Percentiles rank a stretch among this genome's conserved stretches.
Evolutionary conservation across 2,888 invertebrate genomes (phyloP).

Genomic region (Hipparchia semele): DNA sequence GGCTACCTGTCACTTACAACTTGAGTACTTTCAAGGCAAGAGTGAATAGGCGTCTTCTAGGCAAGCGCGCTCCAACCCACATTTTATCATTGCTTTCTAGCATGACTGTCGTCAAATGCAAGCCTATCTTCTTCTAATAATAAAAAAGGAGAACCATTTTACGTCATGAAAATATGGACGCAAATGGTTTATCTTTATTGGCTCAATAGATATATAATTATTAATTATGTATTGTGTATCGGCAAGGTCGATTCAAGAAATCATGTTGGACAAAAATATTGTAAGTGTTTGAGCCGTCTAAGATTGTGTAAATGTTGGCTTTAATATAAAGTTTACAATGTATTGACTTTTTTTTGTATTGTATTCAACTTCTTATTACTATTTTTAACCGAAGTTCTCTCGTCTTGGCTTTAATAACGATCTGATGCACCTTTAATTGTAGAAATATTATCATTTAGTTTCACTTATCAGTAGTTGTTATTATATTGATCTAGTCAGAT

Average conservation of each 20-base stretch:
- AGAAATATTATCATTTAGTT: slow-evolving; percentile 1
- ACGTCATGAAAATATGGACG: background rate
- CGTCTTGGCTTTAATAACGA: background rate
- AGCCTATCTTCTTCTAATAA: too few species aligned
- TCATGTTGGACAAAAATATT: background rate
- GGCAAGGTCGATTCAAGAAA: background rate
- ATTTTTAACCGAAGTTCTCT: background rate
- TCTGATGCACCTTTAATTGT: background rate
- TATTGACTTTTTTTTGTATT: background rate
- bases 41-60: too few species aligned
- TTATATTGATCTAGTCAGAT: slow-evolving; percentile 34
- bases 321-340: too few species aligned
- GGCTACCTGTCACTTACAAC: background rate
- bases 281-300: background rate
- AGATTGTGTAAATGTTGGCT: background rate
- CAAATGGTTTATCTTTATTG: background rate
- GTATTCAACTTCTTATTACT: background rate
- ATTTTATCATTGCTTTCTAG: too few species aligned
- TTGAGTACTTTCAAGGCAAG: too few species aligned
- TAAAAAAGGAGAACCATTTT: too few species aligned
- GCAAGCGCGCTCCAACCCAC: too few species aligned
- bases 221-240: background rate
- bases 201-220: too few species aligned
- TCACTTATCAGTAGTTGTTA: slow-evolving; percentile 9
- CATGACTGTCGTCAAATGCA: too few species aligned